Conservation (phyloP, 2,888 invertebrate species). For the Idaea biselata region DNA sequence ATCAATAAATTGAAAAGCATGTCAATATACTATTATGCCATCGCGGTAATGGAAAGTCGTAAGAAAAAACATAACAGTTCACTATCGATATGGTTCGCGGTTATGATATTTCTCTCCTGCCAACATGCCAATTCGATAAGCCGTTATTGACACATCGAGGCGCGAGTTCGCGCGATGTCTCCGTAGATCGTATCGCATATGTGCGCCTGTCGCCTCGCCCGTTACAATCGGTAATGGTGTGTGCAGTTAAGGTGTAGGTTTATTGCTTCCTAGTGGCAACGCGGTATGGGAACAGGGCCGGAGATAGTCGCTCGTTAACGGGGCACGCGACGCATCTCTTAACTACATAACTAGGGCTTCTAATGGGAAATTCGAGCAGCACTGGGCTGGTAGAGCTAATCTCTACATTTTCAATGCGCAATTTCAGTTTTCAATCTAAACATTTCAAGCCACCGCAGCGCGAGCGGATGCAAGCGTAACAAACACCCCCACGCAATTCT, state of each 20-base stretch:
- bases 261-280: slow-evolving; percentile 73
- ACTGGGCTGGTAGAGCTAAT: background rate
- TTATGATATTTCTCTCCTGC: slow-evolving; percentile 42
- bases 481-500: background rate
- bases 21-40: background rate
- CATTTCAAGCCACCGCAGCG: background rate
- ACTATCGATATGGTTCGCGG: slow-evolving; percentile 25
- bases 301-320: slow-evolving; percentile 74
- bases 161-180: slow-evolving; percentile 36
- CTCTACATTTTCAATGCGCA: background rate
- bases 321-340: slow-evolving; percentile 60
- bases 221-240: slow-evolving; percentile 76
- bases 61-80: slow-evolving; percentile 26
- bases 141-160: slow-evolving; percentile 59
- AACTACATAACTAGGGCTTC: slow-evolving; percentile 19
- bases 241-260: slow-evolving; percentile 77
- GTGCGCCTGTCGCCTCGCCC: slow-evolving; percentile 49
- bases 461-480: background rate
- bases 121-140: slow-evolving; percentile 66
- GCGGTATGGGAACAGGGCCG: slow-evolving; percentile 70
- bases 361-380: background rate
- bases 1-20: slow-evolving; percentile 12
- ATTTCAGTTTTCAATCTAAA: background rate
- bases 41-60: slow-evolving; percentile 16
- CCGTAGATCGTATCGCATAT: slow-evolving; percentile 65